Conservation (phyloP, 2,888 invertebrate species). For the Drosophila neonasuta region DNA sequence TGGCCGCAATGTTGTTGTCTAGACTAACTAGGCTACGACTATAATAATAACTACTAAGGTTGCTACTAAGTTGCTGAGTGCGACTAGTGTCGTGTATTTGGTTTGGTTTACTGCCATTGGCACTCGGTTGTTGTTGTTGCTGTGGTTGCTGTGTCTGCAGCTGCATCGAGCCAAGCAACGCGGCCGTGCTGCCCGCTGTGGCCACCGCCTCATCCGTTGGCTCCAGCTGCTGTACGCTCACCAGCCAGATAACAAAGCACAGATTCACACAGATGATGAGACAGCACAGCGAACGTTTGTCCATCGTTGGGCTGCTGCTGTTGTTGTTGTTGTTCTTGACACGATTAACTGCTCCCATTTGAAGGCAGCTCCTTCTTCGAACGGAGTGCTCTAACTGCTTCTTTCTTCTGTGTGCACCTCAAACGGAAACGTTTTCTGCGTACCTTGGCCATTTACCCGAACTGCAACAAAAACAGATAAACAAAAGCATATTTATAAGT, state of each 20-base stretch:
- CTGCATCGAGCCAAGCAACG: conserved; percentile 14
- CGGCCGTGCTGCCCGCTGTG: conserved; percentile 25
- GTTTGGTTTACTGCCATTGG: conserved; percentile 66
- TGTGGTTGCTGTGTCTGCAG: conserved; percentile 4
- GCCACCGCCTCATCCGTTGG: conserved; percentile 49
- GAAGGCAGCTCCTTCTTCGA: conserved; percentile 18
- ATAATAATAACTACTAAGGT: conserved; percentile 53
- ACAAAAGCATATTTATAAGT: conserved; percentile 6
- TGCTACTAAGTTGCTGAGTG: conserved; percentile 54
- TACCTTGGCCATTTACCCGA: conserved; percentile 69
- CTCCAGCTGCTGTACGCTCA: conserved; percentile 79
- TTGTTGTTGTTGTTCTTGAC: conserved; percentile 7
- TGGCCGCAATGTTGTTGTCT: conserved; percentile 40
- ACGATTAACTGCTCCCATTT: conserved; percentile 46
- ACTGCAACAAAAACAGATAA: conserved; percentile 36
- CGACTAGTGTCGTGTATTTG: conserved; percentile 73
- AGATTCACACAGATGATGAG: conserved; percentile 80
- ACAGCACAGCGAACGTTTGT: conserved; percentile 80
- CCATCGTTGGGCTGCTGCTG: conserved; percentile 73
- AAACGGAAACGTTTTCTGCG: conserved; percentile 71
- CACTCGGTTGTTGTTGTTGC: conserved; percentile 45
- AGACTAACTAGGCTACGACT: conserved; percentile 56
- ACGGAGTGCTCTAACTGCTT: conserved; percentile 29
- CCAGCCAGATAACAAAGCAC: conserved; percentile 81
- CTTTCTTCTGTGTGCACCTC: conserved; percentile 49